phyloP scores from a whole-genome alignment of 2,888 invertebrate species.

The Tetheella fluctuosa region DNA sequence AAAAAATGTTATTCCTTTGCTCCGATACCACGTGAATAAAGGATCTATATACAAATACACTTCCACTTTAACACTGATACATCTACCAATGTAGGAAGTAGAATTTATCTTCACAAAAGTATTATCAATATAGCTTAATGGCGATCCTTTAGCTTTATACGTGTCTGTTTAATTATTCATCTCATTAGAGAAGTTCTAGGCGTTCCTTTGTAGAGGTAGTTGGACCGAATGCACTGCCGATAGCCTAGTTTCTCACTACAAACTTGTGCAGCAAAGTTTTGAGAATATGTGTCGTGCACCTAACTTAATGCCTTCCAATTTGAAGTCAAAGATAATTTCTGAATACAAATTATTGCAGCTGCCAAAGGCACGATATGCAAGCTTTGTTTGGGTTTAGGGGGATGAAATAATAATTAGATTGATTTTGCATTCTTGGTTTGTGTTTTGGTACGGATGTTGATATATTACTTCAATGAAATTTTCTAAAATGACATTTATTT shows the following conservation, averaged over 20 bases:
- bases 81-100: too few species aligned
- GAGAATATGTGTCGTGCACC: constrained; percentile 63
- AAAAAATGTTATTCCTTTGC: too few species aligned
- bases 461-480: too few species aligned
- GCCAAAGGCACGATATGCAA: constrained; percentile 31
- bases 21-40: too few species aligned
- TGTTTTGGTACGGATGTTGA: too few species aligned
- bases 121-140: not conserved
- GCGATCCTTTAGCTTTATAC: constrained; percentile 34
- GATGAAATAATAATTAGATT: constrained; percentile 8
- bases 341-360: constrained; percentile 36
- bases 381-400: constrained; percentile 24
- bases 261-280: constrained; percentile 61
- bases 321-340: constrained; percentile 55
- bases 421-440: too few species aligned
- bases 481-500: too few species aligned
- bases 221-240: constrained; percentile 63
- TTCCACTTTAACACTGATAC: too few species aligned
- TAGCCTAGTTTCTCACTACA: constrained; percentile 65
- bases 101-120: too few species aligned
- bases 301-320: constrained; percentile 57
- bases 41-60: too few species aligned
- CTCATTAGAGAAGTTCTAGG: constrained; percentile 77
- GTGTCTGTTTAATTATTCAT: constrained; percentile 77
- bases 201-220: constrained; percentile 69